Conservation (phyloP, 2,888 invertebrate species). For the Thereva unica region DNA sequence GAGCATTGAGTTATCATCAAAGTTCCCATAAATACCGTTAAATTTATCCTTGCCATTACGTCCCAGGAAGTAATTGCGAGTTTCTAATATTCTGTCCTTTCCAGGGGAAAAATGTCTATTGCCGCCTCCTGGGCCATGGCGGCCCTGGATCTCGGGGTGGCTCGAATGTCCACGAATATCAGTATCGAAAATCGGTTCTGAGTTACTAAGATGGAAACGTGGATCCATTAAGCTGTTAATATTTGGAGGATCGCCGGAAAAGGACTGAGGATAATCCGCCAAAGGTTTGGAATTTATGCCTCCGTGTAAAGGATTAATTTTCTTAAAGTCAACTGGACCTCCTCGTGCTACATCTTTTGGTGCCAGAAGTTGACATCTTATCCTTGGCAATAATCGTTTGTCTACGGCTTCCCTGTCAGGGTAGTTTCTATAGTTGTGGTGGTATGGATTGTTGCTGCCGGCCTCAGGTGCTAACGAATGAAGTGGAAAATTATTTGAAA, state of each 20-base stretch:
- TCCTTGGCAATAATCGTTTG: background rate
- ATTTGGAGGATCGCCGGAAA: too few species aligned
- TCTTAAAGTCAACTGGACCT: too few species aligned
- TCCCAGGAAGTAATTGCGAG: slow-evolving; percentile 1
- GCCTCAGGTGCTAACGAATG: slow-evolving; percentile 12
- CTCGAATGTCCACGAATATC: too few species aligned
- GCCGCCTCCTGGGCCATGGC: background rate
- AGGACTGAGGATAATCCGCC: too few species aligned
- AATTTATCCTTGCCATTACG: slow-evolving; percentile 1
- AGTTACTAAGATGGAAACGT: too few species aligned
- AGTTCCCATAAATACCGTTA: background rate
- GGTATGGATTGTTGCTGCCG: background rate
- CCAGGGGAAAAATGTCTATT: background rate
- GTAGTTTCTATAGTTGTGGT: background rate
- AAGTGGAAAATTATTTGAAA: slow-evolving; percentile 7
- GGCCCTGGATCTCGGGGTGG: too few species aligned
- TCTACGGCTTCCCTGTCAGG: background rate
- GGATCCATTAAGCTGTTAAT: too few species aligned
- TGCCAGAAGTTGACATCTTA: too few species aligned
- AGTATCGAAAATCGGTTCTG: too few species aligned
- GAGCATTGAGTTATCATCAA: slow-evolving; percentile 2
- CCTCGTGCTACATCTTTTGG: too few species aligned
- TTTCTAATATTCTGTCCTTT: background rate
- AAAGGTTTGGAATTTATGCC: too few species aligned
- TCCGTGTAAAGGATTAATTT: too few species aligned